Base-by-base conservation (phyloP, 2,113 vertebrate species). In the Otolemur garnettii region DNA sequence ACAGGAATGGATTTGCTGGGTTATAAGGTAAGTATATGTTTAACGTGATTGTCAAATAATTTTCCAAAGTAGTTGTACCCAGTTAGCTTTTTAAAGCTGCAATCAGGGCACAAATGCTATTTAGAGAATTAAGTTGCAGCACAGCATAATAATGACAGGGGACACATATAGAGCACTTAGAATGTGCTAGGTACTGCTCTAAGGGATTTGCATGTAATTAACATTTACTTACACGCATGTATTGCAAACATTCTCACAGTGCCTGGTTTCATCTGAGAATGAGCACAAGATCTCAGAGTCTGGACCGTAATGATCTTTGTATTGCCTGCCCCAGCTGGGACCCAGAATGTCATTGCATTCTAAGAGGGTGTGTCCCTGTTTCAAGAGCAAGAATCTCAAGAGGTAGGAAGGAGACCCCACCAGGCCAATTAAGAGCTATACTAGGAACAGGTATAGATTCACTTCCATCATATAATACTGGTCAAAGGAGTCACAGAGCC, bases 131-230 rank as follows among this genome's bases (percentile, higher is more conserved):
- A 69, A 38, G 24, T 94, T 80, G n/a, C 86, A 94, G 17, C 64
- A 93, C 74, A 85, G 64, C 22, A 42, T 81, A 92, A 84, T 87
- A 87, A 92, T 94, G 91, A 90, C 81, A 72, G 68, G 24, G 4
- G 86, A 81, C 62, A 71, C 72, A 91, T 64, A 75, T 19, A 55
- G 77, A 88, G 38, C 83, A 45, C 78, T 96, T 94, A 88, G 45
- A 93, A 83, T 93, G 80, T 91, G 68, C 62, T 69, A 95, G 68
- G 50, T 94, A 86, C 74, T 77, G 11, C 57, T 93, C 55, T 68
- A 84, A 90, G 81, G 12, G 79, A 91, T 94, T 94, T 97, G 86
- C 83, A 69, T 94, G 53, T 91, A 79, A 93, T 81, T 96, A 93
- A 89, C 77, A 93, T 89, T 62, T 35, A 90, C 57, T 93, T 85